Base-by-base conservation (phyloP, 2,888 invertebrate species). In the Temnothorax rugatulus region DNA sequence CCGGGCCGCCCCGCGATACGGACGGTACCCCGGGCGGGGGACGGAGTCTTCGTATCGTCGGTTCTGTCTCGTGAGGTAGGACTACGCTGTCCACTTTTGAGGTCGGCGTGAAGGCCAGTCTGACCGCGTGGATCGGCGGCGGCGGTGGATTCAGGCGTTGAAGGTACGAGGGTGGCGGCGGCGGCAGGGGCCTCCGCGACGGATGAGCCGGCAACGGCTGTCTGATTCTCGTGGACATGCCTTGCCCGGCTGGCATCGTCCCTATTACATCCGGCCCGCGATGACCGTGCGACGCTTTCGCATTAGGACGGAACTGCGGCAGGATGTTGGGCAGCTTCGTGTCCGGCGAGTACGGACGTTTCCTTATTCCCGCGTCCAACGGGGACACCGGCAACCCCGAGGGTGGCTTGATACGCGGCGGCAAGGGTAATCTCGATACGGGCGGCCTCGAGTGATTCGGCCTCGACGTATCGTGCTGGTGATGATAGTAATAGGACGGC, bases 301-400 rank as follows among this genome's bases (percentile, higher is more conserved):
- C 96, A 90, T 97, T 97, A 0, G 97, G 97, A 50, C 97, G 95
- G 90, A 97, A 97, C 91, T 97, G 97, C 0, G 97, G 97, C 38
- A 97, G 93, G 90, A 97, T 97, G 90, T 97, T 97, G 0, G 97
- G 97, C 76, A 93, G 84, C 85, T 93, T 94, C 0, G 91, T 29
- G n/a, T 94, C 94, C 1, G 92, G 90, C 0, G 91, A 82, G 21
- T 86, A 90, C 25, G 91, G 90, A 21, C 91, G 89, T 84, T 91
- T 89, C 21, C 93, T 92, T 34, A 82, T 57, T 4, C 69, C 82
- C 2, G 81, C 15, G 2, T 84, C 41, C 3, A 90, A 85, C 11
- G 83, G 73, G 34, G 73, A 75, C 57, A 47, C 86, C 18, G 47
- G 83, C 13, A 8, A 81, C 57, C 61, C 41, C 66, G 68, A 13